A percentile compares a stretch with the other conserved stretches of the same genome.
phyloP scores from a whole-genome alignment of 1,140 invertebrate genomes.

The roundworm (Caenorhabditis elegans) region DNA sequence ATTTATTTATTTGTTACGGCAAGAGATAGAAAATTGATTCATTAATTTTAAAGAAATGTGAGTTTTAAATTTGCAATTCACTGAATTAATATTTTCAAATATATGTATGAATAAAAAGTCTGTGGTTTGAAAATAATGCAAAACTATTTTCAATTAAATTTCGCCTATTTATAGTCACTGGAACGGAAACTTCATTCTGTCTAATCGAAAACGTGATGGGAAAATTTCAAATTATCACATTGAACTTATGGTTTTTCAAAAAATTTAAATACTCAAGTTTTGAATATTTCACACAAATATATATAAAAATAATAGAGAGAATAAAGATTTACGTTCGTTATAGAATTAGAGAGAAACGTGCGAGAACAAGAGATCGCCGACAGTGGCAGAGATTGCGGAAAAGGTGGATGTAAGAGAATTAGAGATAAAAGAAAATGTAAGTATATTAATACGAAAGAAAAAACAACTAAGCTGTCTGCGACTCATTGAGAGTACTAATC shows the following conservation, averaged over 20 bases:
- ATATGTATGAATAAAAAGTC: no score
- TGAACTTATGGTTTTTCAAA: background rate
- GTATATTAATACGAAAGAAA: background rate
- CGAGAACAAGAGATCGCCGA: background rate
- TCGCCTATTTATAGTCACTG: background rate
- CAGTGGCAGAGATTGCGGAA: background rate
- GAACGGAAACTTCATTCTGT: background rate
- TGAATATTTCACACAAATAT: background rate
- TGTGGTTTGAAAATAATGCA: no score
- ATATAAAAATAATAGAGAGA: background rate
- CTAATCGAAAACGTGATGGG: background rate
- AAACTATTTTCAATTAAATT: conserved; percentile 1
- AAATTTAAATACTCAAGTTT: no score
- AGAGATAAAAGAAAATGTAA: background rate
- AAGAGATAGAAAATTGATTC: no score
- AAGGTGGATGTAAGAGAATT: background rate
- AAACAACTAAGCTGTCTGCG: background rate
- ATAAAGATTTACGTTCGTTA: background rate
- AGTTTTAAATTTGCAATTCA: no score
- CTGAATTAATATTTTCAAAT: no score
- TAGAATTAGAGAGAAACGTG: background rate
- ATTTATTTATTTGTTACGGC: no score
- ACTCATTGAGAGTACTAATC: background rate
- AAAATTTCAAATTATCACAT: background rate
- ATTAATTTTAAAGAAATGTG: no score